These are phyloP conservation scores for Chelidonichthys spinosus DNA, from an alignment of 2,797 vertebrate species.

Conservation along the genomic window DNA sequence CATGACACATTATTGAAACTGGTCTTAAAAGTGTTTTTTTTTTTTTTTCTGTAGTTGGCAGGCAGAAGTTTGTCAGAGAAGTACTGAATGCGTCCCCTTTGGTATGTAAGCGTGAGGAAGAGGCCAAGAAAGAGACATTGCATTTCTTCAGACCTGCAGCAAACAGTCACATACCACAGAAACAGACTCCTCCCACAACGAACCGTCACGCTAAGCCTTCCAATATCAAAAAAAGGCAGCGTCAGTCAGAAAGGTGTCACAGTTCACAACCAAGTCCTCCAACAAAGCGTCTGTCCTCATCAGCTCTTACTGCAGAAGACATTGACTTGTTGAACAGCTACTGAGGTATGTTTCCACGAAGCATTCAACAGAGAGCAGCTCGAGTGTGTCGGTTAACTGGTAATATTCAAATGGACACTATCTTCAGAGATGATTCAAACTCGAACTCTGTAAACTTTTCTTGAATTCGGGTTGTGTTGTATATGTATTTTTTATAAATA, in stretches of 20 bases:
- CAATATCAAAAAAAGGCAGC: conserved; percentile 82
- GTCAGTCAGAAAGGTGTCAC: conserved; percentile 71
- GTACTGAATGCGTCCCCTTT: conserved; percentile 61
- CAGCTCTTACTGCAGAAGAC: conserved; percentile 86
- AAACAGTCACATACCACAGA: conserved; percentile 11
- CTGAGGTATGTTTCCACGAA: conserved; percentile 70
- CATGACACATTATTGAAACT: not conserved
- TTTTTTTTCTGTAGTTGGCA: conserved; percentile 85
- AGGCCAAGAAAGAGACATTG: conserved; percentile 76
- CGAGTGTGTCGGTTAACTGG: not conserved
- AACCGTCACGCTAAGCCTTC: conserved; percentile 37
- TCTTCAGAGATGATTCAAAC: conserved; percentile 1
- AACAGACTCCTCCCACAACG: conserved; percentile 21
- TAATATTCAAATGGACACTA: not conserved
- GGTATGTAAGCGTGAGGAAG: conserved; percentile 38
- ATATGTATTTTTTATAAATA: conserved; percentile 60
- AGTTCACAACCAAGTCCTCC: conserved; percentile 58
- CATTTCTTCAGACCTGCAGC: conserved; percentile 88
- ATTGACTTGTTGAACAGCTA: conserved; percentile 92
- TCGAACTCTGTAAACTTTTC: not conserved
- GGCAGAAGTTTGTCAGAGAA: conserved; percentile 81
- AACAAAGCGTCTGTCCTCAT: conserved; percentile 82
- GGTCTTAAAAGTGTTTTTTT: conserved; percentile 67
- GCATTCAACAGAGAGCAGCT: conserved; percentile 4
- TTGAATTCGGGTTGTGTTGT: not conserved